Evolutionary conservation across 2,113 vertebrate species (phyloP), one percentile per base, ranked within the genome.

Genomic region (Indicator maculatus): DNA sequence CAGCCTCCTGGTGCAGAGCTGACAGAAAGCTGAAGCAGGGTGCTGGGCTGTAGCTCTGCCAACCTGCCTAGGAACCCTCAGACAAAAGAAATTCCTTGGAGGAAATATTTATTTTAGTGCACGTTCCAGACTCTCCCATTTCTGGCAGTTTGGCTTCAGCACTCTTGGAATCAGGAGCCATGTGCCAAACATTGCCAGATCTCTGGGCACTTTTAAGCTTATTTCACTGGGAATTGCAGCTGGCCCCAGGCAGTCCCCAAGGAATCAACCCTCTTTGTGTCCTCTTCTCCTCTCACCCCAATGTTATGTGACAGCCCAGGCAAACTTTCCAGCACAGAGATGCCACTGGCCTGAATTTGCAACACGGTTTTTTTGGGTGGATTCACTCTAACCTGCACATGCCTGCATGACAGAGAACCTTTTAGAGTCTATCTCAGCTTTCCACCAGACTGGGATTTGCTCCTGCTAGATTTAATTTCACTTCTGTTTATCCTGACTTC

Each of bases 101-200:
- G 66, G 87, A 79, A 69, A 91, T 92, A 93, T 96, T 95, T 96
- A 90, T 96, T 89, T 94, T 66, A 91, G 73, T 5, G 31, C 64
- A 36, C 89, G 95, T 97, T 96, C 95, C 95, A 89, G 90, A 3
- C 78, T 53, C 64, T 94, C 86, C 26, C 36, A 65, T 91, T 88
- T 36, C 92, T 80, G 94, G 90, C 93, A 64, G 12, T 66, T 79
- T 93, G 71, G 79, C 78, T 70, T 52, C 77, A 63, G 71, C 58
- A 8, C 71, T 78, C 81, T 55, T 19, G 74, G 88, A 90, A 83
- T 74, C 58, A 28, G 0, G 9, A 79, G 64, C 83, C 60, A 36
- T 5, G 33, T 60, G 91, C 89, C 81, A 63, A 63, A 44, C 23
- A 27, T 17, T 63, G 60, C 92, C 61, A 41, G 27, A 28, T 76